Base-by-base conservation (phyloP, 2,113 vertebrate species). In the Gallinago paraguaiae region DNA sequence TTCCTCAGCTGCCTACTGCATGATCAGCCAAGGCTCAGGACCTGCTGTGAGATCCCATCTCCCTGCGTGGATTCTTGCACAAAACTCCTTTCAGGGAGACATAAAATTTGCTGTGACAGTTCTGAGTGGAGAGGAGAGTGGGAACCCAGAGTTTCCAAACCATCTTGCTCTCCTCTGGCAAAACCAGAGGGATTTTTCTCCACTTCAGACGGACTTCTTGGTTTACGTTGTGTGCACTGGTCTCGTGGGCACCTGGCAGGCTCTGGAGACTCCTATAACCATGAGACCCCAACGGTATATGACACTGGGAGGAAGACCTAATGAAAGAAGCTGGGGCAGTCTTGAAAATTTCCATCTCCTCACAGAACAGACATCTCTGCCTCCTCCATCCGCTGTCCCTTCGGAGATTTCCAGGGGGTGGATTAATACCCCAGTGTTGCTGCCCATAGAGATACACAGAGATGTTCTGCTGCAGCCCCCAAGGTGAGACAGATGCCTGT, bases 261-360 rank as follows among this genome's bases (percentile, higher is more conserved):
- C 82, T 48, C 90, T 75, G 82, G 76, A 63, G 69, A 43, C 31
- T 7, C 2, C 25, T n/a, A 2, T 15, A 33, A 9, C 48, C 31
- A 41, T 7, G 37, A 33, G 25, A 15, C 22, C 17, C 17, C 39
- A 10, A 8, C 0, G 2, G 33, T 5, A 6, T 5, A 6, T 6
- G 28, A 37, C 19, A 2, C 17, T 4, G 4, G 1, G 0, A 20
- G n/a, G 16, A 18, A 56, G 23, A 88, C 15, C 5, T 79, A 14
- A 60, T 13, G 60, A 27, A 17, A 79, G 46, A 54, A 46, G 45
- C n/a, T 67, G 59, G 28, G 54, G 28, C 43, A n/a, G 23, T 13
- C 53, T 41, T 30, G 53, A 61, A 33, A 60, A 17, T 56, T 28
- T 17, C 46, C 46, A 37, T 31, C 39, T 72, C 53, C 59, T 67